Percentiles rank a stretch among this genome's conserved stretches.
Evolutionary conservation across 2,888 invertebrate species (phyloP).

Genomic region (Cantharis rufa): DNA sequence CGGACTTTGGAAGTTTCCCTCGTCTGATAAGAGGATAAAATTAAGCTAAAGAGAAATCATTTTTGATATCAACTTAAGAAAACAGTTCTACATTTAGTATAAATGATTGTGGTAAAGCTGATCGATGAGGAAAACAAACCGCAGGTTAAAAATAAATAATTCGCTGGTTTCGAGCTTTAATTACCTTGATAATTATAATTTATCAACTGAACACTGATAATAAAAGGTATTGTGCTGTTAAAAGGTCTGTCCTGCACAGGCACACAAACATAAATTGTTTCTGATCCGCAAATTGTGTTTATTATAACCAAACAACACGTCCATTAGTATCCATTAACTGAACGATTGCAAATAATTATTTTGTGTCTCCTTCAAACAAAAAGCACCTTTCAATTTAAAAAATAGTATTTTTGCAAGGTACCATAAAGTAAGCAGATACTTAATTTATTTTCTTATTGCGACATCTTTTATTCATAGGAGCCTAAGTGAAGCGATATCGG

Average conservation of each 20-base stretch:
- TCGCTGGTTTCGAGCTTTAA: neutral
- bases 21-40: neutral
- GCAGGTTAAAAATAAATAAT: neutral
- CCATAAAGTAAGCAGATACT: neutral
- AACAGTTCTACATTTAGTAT: neutral
- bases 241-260: neutral
- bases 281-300: slow-evolving; percentile 18
- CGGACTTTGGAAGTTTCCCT: neutral
- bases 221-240: neutral
- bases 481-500: neutral
- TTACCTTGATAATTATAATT: neutral
- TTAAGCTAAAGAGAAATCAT: neutral
- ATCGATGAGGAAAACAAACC: neutral
- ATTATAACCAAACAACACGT: slow-evolving; percentile 17
- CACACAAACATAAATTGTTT: slow-evolving; percentile 21
- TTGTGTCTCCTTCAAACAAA: neutral
- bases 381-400: neutral
- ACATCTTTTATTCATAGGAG: neutral
- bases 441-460: neutral
- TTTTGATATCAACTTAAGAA: neutral
- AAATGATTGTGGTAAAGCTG: neutral
- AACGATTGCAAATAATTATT: neutral
- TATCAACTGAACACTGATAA: neutral
- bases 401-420: neutral
- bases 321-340: slow-evolving; percentile 21